Evolutionary conservation across 2,113 vertebrate genomes (phyloP), one percentile per base, ranked within the genome.

Genomic region (Paratilapia polleni): DNA sequence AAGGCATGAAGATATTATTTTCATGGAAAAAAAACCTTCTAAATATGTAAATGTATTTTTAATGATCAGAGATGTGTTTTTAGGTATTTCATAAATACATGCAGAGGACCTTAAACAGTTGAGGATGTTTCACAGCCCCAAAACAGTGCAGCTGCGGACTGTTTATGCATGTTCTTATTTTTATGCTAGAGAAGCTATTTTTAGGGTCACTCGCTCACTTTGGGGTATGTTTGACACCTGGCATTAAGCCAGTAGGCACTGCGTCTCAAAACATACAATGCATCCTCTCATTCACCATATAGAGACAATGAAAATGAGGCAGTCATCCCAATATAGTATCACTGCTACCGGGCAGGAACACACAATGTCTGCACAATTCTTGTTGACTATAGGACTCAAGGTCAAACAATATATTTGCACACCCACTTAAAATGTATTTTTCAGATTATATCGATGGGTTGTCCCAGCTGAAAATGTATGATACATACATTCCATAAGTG

Each of bases 211-310:
- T 94, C 84, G 85, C 92, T 92, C 93, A 92, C 83, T 93, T 76
- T 92, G 87, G 94, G 91, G 93, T 91, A 93, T 91, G 85, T 80
- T 90, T 91, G 82, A 80, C 60, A 74, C 92, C 91, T 93, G 91
- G 93, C 87, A 74, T 43, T 43, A 49, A 81, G 85, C 84, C 89
- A 93, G 86, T 82, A 91, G 79, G 52, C 87, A 79, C 34, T 38
- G 78, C 83, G 80, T 90, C 75, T 92, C 68, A 81, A 91, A 87
- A 89, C 60, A 81, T 77, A 86, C 73, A 91, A 88, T 89, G 78
- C 82, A 82, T 89, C 77, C 87, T 80, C 83, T 90, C 73, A 73
- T 60, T 87, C 76, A 49, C 77, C 61, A 83, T 83, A 76, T 60
- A 86, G 75, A 77, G 85, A 89, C 86, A 82, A 85, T 80, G 70